These are phyloP conservation scores for Peromyscus californicus DNA, from an alignment of 2,113 vertebrate species.

Conservation along the genomic window DNA sequence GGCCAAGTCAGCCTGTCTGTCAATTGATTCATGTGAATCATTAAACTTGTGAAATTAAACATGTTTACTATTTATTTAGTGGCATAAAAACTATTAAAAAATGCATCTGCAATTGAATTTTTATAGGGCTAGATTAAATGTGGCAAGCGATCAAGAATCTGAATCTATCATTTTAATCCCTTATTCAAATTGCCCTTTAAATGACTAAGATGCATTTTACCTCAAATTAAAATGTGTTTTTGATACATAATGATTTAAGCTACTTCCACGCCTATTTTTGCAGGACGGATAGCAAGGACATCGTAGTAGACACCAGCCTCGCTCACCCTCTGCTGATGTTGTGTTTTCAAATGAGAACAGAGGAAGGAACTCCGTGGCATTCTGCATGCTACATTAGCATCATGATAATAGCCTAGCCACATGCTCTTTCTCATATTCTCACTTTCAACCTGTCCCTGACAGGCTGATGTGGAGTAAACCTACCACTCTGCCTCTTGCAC, in stretches of 20 bases:
- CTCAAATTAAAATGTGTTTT: neutral
- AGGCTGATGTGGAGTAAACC: neutral
- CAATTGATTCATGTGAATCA: slow-evolving; percentile 19
- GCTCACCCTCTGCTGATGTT: neutral
- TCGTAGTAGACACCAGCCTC: neutral
- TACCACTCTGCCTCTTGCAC: neutral
- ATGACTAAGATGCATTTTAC: slow-evolving; percentile 13
- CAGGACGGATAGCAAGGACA: neutral
- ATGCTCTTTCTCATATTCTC: no score
- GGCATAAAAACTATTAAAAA: slow-evolving; percentile 1
- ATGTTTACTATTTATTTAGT: slow-evolving; percentile 55
- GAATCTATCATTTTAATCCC: neutral
- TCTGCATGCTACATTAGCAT: neutral
- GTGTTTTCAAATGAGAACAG: neutral
- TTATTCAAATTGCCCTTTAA: neutral
- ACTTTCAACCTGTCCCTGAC: neutral
- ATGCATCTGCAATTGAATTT: neutral
- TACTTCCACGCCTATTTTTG: neutral
- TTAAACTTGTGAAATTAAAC: slow-evolving; percentile 40
- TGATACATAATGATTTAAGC: neutral
- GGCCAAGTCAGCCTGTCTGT: slow-evolving; percentile 1
- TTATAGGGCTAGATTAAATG: slow-evolving; percentile 29
- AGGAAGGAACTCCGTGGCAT: neutral
- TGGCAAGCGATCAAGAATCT: neutral
- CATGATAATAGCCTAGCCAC: accelerated